These are phyloP conservation scores for Xestia ashworthii DNA, from an alignment of 2,888 invertebrate species.

Conservation along the genomic window DNA sequence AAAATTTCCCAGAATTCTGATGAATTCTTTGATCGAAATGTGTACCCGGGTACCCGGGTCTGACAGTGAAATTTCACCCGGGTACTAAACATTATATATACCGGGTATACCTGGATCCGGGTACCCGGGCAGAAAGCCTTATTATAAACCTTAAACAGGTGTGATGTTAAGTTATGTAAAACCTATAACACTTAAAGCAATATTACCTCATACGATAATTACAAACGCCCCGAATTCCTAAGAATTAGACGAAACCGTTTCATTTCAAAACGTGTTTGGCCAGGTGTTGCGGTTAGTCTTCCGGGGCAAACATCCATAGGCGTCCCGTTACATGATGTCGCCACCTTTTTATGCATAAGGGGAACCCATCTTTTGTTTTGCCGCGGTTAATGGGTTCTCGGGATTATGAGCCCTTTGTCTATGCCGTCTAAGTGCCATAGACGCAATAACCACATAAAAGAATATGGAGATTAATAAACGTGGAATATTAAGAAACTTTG, in stretches of 20 bases:
- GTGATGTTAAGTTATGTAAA: not conserved
- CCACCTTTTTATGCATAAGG: constrained; percentile 42
- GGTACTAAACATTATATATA: too few species aligned
- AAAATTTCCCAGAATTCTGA: too few species aligned
- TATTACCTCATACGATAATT: not conserved
- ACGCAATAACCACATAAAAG: constrained; percentile 41
- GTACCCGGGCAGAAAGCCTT: too few species aligned
- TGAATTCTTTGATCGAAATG: too few species aligned
- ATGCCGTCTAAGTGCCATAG: constrained; percentile 16
- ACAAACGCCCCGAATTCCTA: constrained; percentile 8
- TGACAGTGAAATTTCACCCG: too few species aligned
- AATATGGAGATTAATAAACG: not conserved
- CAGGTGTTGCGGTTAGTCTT: constrained; percentile 65
- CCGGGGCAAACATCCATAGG: constrained; percentile 44
- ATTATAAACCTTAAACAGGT: not conserved
- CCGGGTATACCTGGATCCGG: too few species aligned
- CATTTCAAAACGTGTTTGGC: constrained; percentile 24
- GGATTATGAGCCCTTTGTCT: constrained; percentile 44
- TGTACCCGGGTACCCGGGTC: too few species aligned
- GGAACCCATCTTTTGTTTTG: constrained; percentile 48
- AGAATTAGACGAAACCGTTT: constrained; percentile 13
- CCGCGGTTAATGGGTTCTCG: constrained; percentile 54
- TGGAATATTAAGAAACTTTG: not conserved
- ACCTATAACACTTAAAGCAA: not conserved
- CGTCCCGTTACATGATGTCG: constrained; percentile 54